Evolutionary conservation across 30 jellyfish, hydroid and myxozoan species (phyloP).

Genomic region (Phacellophora camtschatica): DNA sequence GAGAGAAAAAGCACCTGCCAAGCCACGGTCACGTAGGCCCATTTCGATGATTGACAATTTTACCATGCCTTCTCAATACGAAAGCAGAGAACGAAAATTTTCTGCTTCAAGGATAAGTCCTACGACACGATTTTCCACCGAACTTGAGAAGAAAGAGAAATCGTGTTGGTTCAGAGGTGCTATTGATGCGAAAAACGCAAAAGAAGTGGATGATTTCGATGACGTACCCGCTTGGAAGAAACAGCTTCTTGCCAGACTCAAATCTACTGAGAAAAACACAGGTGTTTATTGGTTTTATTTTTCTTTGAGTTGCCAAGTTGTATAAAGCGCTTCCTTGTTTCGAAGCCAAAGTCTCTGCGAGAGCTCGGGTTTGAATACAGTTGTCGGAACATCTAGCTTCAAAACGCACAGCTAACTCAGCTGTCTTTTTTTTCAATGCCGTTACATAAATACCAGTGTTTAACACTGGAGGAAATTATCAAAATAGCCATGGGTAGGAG

Average conservation of each 20-base stretch:
- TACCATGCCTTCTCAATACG: background rate
- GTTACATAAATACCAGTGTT: too few relatives aligned
- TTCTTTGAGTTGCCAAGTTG: too few relatives aligned
- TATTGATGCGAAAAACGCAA: conserved; percentile 9
- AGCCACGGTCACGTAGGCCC: conserved; percentile 19
- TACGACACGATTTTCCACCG: conserved; percentile 20
- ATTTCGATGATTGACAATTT: conserved; percentile 44
- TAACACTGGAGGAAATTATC: too few relatives aligned
- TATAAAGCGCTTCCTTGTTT: too few relatives aligned
- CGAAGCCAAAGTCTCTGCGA: too few relatives aligned
- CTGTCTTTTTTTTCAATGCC: too few relatives aligned
- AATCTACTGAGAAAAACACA: conserved; percentile 18
- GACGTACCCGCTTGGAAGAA: conserved; percentile 67
- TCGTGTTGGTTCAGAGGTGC: conserved; percentile 71
- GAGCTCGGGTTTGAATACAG: too few relatives aligned
- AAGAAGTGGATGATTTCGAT: conserved; percentile 32
- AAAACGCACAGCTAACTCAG: too few relatives aligned
- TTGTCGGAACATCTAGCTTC: too few relatives aligned
- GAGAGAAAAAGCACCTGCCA: conserved; percentile 7
- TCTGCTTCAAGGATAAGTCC: background rate
- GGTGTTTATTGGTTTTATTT: background rate
- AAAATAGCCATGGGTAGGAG: too few relatives aligned
- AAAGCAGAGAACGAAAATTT: background rate
- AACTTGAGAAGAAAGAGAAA: conserved; percentile 39
- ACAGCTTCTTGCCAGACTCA: conserved; percentile 48